Evolutionary conservation across 2,888 invertebrate genomes (phyloP).

Genomic region (Drosophila acutilabella): DNA sequence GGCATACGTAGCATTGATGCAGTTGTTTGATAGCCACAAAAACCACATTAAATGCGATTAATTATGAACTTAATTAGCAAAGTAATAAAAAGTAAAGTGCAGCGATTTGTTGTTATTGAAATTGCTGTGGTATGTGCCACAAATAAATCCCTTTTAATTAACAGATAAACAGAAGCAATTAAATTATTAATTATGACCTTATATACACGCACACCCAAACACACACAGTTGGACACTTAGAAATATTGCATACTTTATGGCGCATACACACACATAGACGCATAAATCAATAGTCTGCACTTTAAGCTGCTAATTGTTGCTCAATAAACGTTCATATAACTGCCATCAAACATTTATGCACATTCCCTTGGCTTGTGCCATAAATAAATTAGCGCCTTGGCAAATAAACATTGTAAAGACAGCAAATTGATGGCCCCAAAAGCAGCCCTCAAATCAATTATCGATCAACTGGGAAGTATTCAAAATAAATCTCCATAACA

Average conservation of each 20-base stretch:
- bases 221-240: constrained; percentile 20
- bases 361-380: constrained; percentile 7
- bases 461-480: constrained; percentile 48
- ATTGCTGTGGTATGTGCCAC: constrained; percentile 50
- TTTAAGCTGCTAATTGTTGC: constrained; percentile 77
- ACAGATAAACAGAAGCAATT: constrained; percentile 84
- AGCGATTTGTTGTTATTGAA: constrained; percentile 58
- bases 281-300: constrained; percentile 66
- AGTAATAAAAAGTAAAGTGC: constrained; percentile 75
- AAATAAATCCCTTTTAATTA: constrained; percentile 83
- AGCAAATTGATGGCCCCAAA: constrained; percentile 11
- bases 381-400: constrained; percentile 32
- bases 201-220: constrained; percentile 14
- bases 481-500: constrained; percentile 68
- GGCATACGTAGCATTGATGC: constrained; percentile 28
- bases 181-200: constrained; percentile 82
- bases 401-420: constrained; percentile 19
- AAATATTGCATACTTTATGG: constrained; percentile 27
- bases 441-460: constrained; percentile 45
- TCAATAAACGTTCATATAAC: constrained; percentile 59
- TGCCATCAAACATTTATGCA: constrained; percentile 63
- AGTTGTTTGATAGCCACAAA: constrained; percentile 42
- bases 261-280: not conserved
- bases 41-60: constrained; percentile 70
- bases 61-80: constrained; percentile 79